Percentiles rank a stretch among this genome's conserved stretches.
These are phyloP conservation scores for Esperia sulphurella DNA, from an alignment of 2,888 invertebrate species.

Conservation along the genomic window DNA sequence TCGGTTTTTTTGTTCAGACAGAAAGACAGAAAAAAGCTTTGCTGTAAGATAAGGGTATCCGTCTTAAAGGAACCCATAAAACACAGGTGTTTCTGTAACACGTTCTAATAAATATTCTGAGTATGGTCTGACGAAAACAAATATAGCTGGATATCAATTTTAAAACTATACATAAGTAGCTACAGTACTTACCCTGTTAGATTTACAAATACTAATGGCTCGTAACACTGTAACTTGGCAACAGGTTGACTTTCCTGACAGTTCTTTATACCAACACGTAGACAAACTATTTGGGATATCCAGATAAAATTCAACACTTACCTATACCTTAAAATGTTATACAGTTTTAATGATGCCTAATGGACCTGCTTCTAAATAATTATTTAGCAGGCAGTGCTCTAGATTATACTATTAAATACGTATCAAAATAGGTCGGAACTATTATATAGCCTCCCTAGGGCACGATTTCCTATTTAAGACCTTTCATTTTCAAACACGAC, in stretches of 20 bases:
- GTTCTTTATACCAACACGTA: constrained; percentile 19
- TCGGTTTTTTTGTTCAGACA: too few species aligned
- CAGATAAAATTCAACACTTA: constrained; percentile 7
- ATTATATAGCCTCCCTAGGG: constrained; percentile 36
- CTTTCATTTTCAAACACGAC: constrained; percentile 27
- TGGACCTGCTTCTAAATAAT: neutral
- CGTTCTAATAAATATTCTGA: too few species aligned
- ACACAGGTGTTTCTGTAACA: too few species aligned
- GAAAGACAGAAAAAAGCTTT: too few species aligned
- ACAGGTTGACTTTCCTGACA: constrained; percentile 47
- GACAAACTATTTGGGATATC: neutral
- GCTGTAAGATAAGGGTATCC: too few species aligned
- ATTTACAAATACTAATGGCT: too few species aligned
- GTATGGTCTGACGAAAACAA: too few species aligned
- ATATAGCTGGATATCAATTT: too few species aligned
- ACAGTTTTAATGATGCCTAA: neutral
- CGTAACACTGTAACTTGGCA: constrained; percentile 30
- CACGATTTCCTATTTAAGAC: constrained; percentile 37
- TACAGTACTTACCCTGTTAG: too few species aligned
- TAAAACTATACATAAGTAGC: too few species aligned
- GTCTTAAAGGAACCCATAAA: too few species aligned
- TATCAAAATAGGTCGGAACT: constrained; percentile 39
- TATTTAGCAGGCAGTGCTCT: constrained; percentile 6
- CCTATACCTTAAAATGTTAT: constrained; percentile 1
- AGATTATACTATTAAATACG: constrained; percentile 28